Evolutionary conservation across 2,888 invertebrate species (phyloP).

Genomic region (Agrotis ipsilon): DNA sequence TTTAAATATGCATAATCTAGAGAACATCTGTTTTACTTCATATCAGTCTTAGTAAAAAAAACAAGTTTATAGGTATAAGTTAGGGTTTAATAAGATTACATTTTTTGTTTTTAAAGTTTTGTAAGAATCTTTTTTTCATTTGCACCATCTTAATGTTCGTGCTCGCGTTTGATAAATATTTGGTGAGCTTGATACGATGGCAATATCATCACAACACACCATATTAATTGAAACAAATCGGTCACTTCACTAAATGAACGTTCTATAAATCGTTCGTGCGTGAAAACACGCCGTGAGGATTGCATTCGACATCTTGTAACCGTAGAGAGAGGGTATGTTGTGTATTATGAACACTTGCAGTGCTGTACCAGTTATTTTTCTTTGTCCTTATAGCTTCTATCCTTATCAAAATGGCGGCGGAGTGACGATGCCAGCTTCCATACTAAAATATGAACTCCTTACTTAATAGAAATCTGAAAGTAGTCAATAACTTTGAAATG

Average conservation of each 20-base stretch:
- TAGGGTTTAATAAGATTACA: neutral
- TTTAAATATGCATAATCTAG: neutral
- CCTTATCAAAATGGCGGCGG: no score
- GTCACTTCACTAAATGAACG: neutral
- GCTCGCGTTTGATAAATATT: constrained; percentile 27
- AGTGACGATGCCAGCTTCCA: no score
- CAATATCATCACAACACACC: constrained; percentile 12
- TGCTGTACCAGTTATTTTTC: no score
- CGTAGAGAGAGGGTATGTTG: neutral
- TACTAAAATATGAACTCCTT: no score
- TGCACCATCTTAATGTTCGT: neutral
- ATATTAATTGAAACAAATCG: constrained; percentile 8
- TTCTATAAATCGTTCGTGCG: constrained; percentile 1
- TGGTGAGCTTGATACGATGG: constrained; percentile 12
- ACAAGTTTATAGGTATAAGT: neutral
- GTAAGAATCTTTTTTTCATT: neutral
- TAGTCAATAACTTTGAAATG: neutral
- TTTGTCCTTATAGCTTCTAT: no score
- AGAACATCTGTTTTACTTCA: neutral
- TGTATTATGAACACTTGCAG: no score
- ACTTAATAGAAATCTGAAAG: no score
- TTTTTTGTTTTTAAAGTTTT: neutral
- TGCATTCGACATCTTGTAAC: neutral
- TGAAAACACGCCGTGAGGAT: neutral
- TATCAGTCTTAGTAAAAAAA: neutral